phyloP scores from a whole-genome alignment of 2,888 invertebrate species.

The Beris chalybata region DNA sequence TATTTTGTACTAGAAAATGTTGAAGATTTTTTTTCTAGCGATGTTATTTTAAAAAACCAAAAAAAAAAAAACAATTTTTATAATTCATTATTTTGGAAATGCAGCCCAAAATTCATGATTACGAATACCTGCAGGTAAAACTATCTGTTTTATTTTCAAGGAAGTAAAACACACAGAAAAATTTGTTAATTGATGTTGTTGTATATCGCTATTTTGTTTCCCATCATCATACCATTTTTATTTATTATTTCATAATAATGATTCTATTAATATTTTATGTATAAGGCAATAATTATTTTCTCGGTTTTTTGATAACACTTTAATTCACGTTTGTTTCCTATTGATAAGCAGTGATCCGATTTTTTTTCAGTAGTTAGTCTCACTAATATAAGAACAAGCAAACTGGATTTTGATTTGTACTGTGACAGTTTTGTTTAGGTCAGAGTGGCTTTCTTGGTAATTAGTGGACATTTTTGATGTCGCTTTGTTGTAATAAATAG shows the following conservation, averaged over 20 bases:
- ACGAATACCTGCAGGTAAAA: conserved; percentile 57
- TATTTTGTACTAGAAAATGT: conserved; percentile 10
- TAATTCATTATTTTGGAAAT: conserved; percentile 41
- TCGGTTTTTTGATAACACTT: background rate
- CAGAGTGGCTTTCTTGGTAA: too few species aligned
- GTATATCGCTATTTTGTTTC: conserved; percentile 1
- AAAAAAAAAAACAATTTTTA: too few species aligned
- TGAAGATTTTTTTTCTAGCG: conserved; percentile 39
- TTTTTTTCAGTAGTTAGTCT: too few species aligned
- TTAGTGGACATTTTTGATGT: too few species aligned
- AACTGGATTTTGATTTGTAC: too few species aligned
- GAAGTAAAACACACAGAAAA: too few species aligned
- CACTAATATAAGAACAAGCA: too few species aligned
- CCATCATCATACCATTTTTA: background rate
- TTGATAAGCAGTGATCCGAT: too few species aligned
- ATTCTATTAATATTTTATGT: background rate
- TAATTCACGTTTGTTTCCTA: too few species aligned
- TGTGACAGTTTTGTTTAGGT: too few species aligned
- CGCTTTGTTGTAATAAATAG: too few species aligned
- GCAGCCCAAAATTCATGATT: conserved; percentile 57
- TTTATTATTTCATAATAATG: conserved; percentile 2
- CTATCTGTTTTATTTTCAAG: conserved; percentile 17
- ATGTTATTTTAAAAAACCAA: conserved; percentile 3
- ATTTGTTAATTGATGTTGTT: conserved; percentile 14
- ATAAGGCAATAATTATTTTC: conserved; percentile 8